Evolutionary conservation across 2,113 vertebrate species (phyloP).

Genomic region (Numenius arquata): DNA sequence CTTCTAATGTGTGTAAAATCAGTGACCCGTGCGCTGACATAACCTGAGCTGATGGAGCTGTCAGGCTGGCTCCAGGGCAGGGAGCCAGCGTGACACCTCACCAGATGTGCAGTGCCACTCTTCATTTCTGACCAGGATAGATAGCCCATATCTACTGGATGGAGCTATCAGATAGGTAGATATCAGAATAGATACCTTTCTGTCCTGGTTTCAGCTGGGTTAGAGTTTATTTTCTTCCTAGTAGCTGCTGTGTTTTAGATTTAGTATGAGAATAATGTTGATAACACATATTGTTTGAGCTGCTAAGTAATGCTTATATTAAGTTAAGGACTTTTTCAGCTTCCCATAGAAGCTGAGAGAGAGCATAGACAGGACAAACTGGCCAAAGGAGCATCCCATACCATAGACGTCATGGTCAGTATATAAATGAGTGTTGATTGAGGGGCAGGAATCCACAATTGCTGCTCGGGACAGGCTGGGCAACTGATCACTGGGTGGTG

Average conservation of each 20-base stretch:
- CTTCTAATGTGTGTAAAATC: background rate
- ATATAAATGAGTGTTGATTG: background rate
- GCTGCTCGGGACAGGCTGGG: background rate
- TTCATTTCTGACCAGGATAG: background rate
- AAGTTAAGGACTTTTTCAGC: background rate
- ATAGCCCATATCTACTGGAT: background rate
- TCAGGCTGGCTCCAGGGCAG: background rate
- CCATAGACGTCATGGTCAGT: background rate
- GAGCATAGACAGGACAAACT: background rate
- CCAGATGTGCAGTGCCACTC: background rate
- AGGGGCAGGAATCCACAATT: background rate
- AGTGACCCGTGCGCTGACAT: accelerated
- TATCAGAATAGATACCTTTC: background rate
- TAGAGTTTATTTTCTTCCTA: background rate
- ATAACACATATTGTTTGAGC: background rate
- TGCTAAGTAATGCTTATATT: background rate
- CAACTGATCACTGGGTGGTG: background rate
- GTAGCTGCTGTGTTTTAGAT: background rate
- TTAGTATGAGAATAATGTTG: background rate
- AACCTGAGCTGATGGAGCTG: accelerated
- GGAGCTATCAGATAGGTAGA: background rate
- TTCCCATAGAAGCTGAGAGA: background rate
- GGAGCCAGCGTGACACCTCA: background rate
- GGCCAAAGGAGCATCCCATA: background rate
- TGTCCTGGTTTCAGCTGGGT: background rate